Conservation (phyloP, 2,888 invertebrate genomes). For the Pollenia griseotomentosa region DNA sequence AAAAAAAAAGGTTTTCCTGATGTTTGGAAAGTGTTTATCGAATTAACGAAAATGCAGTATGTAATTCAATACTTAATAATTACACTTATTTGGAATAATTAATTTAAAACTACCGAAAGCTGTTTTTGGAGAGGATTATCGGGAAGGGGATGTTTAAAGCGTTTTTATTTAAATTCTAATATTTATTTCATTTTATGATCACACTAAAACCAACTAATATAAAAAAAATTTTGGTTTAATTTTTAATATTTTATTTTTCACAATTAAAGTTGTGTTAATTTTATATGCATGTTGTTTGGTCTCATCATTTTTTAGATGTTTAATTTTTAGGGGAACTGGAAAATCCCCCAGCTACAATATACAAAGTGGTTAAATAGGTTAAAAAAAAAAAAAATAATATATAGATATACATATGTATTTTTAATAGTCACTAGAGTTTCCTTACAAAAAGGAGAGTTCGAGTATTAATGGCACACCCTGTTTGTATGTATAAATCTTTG, state of each 20-base stretch:
- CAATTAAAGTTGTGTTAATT: conserved; percentile 20
- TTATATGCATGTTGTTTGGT: conserved; percentile 49
- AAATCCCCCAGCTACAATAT: neutral
- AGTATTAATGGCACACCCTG: conserved; percentile 34
- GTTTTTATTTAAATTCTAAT: conserved; percentile 23
- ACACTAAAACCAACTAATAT: conserved; percentile 18
- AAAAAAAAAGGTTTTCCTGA: too few relatives aligned
- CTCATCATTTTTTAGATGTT: conserved; percentile 50
- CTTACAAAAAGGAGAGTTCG: conserved; percentile 2
- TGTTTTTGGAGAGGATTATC: neutral
- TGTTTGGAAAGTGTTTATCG: neutral
- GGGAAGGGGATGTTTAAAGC: neutral
- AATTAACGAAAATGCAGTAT: conserved; percentile 54
- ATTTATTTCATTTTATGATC: conserved; percentile 16
- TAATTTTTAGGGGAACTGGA: neutral
- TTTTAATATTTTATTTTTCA: conserved; percentile 32
- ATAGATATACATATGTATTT: neutral
- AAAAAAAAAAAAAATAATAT: neutral
- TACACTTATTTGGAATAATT: conserved; percentile 8
- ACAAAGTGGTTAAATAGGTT: neutral
- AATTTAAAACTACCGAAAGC: neutral
- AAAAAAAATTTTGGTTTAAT: conserved; percentile 12
- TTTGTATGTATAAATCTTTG: conserved; percentile 1
- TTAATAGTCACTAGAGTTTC: neutral
- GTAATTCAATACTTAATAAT: conserved; percentile 26